Evolutionary conservation across 2,888 invertebrate species (phyloP).

Genomic region (Smittia aterrima): DNA sequence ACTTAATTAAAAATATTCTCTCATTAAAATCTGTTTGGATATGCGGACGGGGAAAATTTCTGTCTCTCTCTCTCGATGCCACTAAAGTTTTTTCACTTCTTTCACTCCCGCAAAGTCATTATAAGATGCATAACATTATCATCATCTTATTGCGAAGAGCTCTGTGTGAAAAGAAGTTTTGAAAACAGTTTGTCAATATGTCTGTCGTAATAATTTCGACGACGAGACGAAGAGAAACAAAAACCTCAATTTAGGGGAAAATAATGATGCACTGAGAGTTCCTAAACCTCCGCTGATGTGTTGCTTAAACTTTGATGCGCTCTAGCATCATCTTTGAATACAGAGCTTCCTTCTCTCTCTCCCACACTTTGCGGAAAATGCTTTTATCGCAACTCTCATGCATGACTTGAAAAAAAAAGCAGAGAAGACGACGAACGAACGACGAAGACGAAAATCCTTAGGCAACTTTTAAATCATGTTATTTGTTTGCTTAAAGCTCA

Average conservation of each 20-base stretch:
- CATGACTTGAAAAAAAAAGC: neutral
- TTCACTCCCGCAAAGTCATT: neutral
- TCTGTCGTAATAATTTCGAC: conserved; percentile 11
- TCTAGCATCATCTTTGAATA: neutral
- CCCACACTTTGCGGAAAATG: neutral
- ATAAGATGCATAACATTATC: neutral
- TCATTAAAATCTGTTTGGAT: neutral
- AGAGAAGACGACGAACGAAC: neutral
- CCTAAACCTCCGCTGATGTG: too few species aligned
- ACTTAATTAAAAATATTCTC: conserved; percentile 27
- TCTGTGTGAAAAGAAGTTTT: neutral
- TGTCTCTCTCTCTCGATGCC: too few species aligned
- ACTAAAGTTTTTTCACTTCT: too few species aligned
- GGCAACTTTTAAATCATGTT: conserved; percentile 30
- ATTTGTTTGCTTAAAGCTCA: conserved; percentile 38
- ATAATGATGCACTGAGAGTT: too few species aligned
- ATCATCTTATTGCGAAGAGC: neutral
- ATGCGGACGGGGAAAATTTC: neutral
- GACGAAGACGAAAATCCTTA: neutral
- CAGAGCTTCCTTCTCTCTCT: neutral
- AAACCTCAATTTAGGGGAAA: neutral
- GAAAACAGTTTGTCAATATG: conserved; percentile 30
- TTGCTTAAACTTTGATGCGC: neutral
- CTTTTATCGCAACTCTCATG: neutral
- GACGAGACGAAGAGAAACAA: neutral